Evolutionary conservation across 1,140 invertebrate genomes (phyloP).

Genomic region (Caerostris extrusa): DNA sequence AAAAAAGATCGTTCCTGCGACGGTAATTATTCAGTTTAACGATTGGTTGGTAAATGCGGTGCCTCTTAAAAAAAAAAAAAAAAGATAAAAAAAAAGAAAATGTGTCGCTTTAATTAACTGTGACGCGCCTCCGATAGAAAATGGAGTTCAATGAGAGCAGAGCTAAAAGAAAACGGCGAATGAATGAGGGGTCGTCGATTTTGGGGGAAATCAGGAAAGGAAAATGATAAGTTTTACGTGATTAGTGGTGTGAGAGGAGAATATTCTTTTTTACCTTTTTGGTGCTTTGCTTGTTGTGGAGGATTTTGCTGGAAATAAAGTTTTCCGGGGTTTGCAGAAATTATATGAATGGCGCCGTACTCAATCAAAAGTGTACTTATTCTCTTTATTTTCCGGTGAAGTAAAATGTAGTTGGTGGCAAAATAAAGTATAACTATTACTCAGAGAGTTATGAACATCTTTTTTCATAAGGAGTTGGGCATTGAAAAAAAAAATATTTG

Average conservation of each 20-base stretch:
- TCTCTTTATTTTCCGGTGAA: too few species aligned
- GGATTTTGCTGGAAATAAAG: slow-evolving; percentile 2
- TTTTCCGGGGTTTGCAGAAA: too few species aligned
- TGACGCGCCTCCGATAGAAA: slow-evolving; percentile 47
- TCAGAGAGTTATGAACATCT: too few species aligned
- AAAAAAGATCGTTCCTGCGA: slow-evolving; percentile 53
- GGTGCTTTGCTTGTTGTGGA: neutral
- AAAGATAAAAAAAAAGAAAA: too few species aligned
- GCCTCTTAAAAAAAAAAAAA: neutral
- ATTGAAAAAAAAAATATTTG: too few species aligned
- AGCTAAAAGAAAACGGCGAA: slow-evolving; percentile 34
- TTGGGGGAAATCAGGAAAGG: neutral
- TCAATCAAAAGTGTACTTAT: too few species aligned
- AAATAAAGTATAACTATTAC: too few species aligned
- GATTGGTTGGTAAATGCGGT: slow-evolving; percentile 64
- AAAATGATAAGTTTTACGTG: slow-evolving; percentile 63
- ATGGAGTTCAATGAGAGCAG: neutral
- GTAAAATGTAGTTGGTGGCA: too few species aligned
- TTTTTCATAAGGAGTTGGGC: too few species aligned
- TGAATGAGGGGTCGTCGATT: neutral
- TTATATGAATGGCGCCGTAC: too few species aligned
- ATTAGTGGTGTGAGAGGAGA: slow-evolving; percentile 50
- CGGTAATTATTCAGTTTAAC: slow-evolving; percentile 76
- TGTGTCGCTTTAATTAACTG: slow-evolving; percentile 75
- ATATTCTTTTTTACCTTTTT: neutral